Conservation (phyloP, 2,113 vertebrate species). For the Buteo buteo region DNA sequence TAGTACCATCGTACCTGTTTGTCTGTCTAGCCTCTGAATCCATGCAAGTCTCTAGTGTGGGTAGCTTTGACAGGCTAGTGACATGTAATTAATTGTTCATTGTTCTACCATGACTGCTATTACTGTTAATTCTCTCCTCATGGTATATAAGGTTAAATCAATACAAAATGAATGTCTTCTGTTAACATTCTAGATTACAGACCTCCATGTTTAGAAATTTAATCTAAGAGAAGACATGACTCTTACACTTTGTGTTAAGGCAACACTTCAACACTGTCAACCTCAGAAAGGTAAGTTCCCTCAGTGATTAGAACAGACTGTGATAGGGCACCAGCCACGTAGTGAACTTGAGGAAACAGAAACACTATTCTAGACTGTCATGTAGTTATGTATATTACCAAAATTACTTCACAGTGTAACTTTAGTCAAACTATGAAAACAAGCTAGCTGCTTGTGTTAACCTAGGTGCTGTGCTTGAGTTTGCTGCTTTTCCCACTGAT, state of each 20-base stretch:
- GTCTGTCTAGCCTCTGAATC: not conserved
- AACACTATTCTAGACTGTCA: not conserved
- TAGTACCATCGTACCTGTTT: not conserved
- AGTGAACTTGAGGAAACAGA: not conserved
- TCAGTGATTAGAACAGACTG: not conserved
- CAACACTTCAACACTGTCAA: not conserved
- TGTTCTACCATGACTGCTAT: not conserved
- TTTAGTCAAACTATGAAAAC: not conserved
- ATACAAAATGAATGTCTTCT: not conserved
- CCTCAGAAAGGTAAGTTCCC: not conserved
- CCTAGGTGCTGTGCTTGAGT: not conserved
- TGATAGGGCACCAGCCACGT: rapidly evolving
- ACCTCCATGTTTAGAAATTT: not conserved
- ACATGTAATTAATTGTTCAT: not conserved
- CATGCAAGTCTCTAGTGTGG: not conserved
- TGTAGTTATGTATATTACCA: not conserved
- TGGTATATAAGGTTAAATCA: not conserved
- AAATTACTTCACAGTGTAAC: not conserved
- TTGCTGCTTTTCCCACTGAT: not conserved
- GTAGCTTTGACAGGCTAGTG: not conserved
- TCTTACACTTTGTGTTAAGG: not conserved
- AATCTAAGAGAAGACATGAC: not conserved
- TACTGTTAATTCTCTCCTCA: not conserved
- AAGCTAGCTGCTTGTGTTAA: not conserved
- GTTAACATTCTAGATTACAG: not conserved